Base-by-base conservation (phyloP, 2,888 invertebrate species). In the Azorinus chamasolen region DNA sequence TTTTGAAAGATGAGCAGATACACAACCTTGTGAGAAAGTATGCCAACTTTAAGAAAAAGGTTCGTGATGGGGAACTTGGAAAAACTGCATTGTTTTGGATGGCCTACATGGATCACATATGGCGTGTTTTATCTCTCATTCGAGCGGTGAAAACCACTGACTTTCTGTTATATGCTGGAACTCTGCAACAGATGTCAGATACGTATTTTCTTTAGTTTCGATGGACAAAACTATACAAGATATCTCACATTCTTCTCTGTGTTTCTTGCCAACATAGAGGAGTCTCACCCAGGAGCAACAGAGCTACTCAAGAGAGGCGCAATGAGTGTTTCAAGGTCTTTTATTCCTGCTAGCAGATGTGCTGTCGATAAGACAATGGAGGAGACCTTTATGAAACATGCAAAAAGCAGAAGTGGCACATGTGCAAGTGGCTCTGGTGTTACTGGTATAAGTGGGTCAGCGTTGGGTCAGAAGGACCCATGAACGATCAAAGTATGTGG, bases 271-370 rank as follows among this genome's bases (percentile, higher is more conserved):
- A 32, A 32, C 32, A 32, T 32, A 32, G 32, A 32, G 10, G 32
- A 32, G 32, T 32, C 32, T 32, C 32, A 32, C 32, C 32, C 32
- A 32, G 32, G 32, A 32, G 32, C 4, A 32, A 32, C 32, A 32
- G 32, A 32, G 32, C 32, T 32, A 10, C 32, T 10, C 32, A 32
- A 32, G 32, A 24, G 50, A 45, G 83, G 79, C 14, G 83, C 71
- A 10, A 75, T 84, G 3, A 79, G 76, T 48, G 83, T 82, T 24
- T 76, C 80, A 1, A 58, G 83, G 22, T 85, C 82, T 10, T 76
- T 80, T n/a, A 71, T 73, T 20, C 80, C 83, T 43, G 85, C 79
- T 16, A 76, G 66, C 65, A 24, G 70, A 6, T 83, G 75, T 59
- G 70, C 71, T 12, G 77, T 83, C 4, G 79, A 81, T 46, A 79